phyloP scores from a whole-genome alignment of 2,797 vertebrate species.

The Megalops cyprinoides region DNA sequence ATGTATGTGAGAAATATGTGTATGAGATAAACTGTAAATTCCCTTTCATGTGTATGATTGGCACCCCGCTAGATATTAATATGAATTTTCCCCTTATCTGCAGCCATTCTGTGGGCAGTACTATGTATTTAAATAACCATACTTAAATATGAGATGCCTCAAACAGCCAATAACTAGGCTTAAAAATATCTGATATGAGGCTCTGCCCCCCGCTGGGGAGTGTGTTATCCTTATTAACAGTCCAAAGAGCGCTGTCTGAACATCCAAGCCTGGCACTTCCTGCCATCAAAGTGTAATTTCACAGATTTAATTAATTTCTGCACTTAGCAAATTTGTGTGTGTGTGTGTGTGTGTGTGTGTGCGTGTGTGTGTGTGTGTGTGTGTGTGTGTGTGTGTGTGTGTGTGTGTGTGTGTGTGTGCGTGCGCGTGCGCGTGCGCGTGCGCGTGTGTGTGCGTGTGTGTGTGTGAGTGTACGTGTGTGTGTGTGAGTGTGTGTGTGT shows the following conservation, averaged over 20 bases:
- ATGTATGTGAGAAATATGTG: no score
- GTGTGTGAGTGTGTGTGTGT: neutral
- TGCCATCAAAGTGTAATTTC: conserved; percentile 11
- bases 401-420: no score
- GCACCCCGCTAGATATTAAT: neutral
- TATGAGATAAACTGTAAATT: neutral
- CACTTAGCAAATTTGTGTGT: no score
- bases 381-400: conserved; percentile 23
- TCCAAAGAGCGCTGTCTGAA: neutral
- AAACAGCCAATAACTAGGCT: conserved; percentile 2
- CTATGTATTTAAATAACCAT: neutral
- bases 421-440: no score
- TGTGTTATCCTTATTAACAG: neutral
- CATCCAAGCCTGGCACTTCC: neutral
- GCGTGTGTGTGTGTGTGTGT: conserved; percentile 32
- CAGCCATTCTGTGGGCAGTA: neutral
- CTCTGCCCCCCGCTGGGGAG: neutral
- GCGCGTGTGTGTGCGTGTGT: no score
- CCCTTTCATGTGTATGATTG: neutral
- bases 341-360: conserved; percentile 26
- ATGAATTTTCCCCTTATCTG: neutral
- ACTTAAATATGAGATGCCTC: neutral
- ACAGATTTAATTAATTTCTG: no score
- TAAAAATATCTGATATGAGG: conserved; percentile 20
- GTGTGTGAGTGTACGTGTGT: neutral